These are phyloP conservation scores for Chymomyza caudatula DNA, from an alignment of 2,888 invertebrate species.

Conservation along the genomic window DNA sequence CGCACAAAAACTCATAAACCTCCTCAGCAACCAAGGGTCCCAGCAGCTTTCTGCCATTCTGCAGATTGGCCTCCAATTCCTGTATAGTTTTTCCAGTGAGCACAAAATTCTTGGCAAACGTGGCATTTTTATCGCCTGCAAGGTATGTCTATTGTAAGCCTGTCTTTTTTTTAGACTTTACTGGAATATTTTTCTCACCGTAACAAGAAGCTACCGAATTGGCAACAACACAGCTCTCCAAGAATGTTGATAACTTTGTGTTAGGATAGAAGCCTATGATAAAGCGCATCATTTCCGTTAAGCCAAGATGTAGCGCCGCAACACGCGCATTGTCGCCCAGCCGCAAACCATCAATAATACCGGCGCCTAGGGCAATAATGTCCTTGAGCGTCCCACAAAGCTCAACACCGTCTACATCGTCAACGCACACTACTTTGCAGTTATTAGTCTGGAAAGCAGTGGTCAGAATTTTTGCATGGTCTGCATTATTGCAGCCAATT, in stretches of 20 bases:
- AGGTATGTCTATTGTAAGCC: neutral
- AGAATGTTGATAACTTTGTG: slow-evolving; percentile 93
- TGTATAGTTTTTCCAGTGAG: slow-evolving; percentile 92
- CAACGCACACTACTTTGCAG: slow-evolving; percentile 95
- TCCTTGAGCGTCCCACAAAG: slow-evolving; percentile 99
- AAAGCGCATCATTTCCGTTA: slow-evolving; percentile 99
- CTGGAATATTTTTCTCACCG: slow-evolving; percentile 79
- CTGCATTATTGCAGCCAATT: slow-evolving; percentile 90
- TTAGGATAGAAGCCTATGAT: slow-evolving; percentile 93
- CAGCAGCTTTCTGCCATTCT: slow-evolving; percentile 97
- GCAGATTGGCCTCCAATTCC: slow-evolving; percentile 92
- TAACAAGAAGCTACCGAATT: slow-evolving; percentile 98
- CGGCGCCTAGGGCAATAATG: slow-evolving; percentile 97
- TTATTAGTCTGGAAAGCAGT: slow-evolving; percentile 94
- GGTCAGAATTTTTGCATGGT: slow-evolving; percentile 87
- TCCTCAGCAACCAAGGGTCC: slow-evolving; percentile 97
- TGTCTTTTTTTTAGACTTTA: neutral
- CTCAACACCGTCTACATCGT: slow-evolving; percentile 97
- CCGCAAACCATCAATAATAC: slow-evolving; percentile 95
- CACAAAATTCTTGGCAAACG: slow-evolving; percentile 86
- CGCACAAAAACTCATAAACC: slow-evolving; percentile 93
- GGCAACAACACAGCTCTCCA: slow-evolving; percentile 98
- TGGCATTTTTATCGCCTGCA: slow-evolving; percentile 52
- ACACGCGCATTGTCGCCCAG: slow-evolving; percentile 98
- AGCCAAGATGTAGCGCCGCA: slow-evolving; percentile 95